Conservation (phyloP, 35 echinoderm and acorn worm species). For the Apostichopus californicus region DNA sequence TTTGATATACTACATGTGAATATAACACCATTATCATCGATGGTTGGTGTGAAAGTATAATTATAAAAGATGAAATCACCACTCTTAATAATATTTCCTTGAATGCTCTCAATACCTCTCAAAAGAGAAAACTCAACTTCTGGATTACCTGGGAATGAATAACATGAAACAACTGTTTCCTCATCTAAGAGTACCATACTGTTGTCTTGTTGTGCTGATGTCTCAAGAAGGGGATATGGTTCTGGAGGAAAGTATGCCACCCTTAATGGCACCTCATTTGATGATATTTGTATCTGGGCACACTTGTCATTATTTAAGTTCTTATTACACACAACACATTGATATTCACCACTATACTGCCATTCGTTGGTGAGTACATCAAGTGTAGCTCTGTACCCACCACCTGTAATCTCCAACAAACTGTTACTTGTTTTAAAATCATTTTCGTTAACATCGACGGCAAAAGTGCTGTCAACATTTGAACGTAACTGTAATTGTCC, state of each 20-base stretch:
- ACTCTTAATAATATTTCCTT: not conserved
- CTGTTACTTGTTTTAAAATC: not conserved
- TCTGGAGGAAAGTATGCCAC: conserved; percentile 41
- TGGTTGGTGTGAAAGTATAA: conserved; percentile 20
- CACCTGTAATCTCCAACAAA: not conserved
- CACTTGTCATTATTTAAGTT: conserved; percentile 7
- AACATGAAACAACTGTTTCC: conserved; percentile 34
- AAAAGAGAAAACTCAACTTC: not conserved
- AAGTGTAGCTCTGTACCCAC: not conserved
- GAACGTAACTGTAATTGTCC: not conserved
- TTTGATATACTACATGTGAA: conserved; percentile 18
- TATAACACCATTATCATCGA: not conserved
- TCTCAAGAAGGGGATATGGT: conserved; percentile 28
- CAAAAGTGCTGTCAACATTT: conserved; percentile 10
- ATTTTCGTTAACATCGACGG: not conserved
- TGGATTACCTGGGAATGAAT: conserved; percentile 19
- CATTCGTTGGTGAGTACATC: conserved; percentile 17
- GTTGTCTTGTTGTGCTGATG: not conserved
- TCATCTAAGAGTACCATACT: not conserved
- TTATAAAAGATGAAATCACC: conserved; percentile 51
- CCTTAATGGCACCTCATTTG: not conserved
- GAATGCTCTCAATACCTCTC: not conserved
- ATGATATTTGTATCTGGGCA: not conserved
- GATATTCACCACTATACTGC: conserved; percentile 16
- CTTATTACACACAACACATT: conserved; percentile 1